Base-by-base conservation (phyloP, 2,113 vertebrate genomes). In the Podilymbus podiceps region DNA sequence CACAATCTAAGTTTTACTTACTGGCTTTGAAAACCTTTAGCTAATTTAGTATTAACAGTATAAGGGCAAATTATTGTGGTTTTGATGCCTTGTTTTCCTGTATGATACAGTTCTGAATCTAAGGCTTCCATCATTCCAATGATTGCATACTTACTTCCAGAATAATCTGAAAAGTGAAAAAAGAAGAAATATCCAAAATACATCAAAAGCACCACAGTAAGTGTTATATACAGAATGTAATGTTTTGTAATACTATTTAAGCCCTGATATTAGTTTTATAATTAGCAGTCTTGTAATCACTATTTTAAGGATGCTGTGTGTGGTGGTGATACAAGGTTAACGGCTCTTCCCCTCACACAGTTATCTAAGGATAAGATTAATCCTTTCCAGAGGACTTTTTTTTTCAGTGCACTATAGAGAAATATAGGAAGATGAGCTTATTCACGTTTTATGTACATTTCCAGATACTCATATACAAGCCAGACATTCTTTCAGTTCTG, bases 51-150 rank as follows among this genome's bases (percentile, higher is more conserved):
- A 92, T 98, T 98, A 87, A 99, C 95, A 95, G 99, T 98, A 96
- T 97, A 98, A 14, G 98, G 98, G 71, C 98, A 99, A 76, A 99
- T 96, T 5, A 99, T 98, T 25, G 98, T 99, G n/a, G 98, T 99
- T 96, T 99, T 99, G 46, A 99, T 71, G 21, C 98, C 98, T 9
- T 81, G 56, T 94, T 98, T 99, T 40, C 98, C 98, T 42, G 44
- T 80, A 6, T 95, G 97, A 69, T 98, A 50, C 72, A 99, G 64
- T 80, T 99, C 99, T 13, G 98, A 96, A 42, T 97, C 96, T 67
- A 99, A 94, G 0, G 98, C 98, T 97, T 99, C 98, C 17, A 98
- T 98, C 96, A 99, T 98, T 15, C 98, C 98, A 30, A 99, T 86
- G 15, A 98, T 62, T 28, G 97, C 98, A 95, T 93, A 95, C 60